Base-by-base conservation (phyloP, 1,140 invertebrate species). In the Cyclina sinensis region DNA sequence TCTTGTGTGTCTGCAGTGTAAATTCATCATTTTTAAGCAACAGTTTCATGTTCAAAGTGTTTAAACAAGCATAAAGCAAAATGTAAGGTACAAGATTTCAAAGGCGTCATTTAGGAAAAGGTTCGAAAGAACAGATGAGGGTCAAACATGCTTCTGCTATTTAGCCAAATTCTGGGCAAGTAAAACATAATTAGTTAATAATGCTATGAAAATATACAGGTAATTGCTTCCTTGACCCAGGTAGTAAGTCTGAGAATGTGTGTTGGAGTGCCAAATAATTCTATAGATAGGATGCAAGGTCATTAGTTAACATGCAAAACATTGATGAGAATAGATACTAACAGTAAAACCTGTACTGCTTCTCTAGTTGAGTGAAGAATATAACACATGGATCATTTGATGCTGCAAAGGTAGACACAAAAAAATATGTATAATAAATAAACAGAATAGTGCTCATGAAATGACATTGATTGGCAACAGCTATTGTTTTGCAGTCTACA, bases 111-210 rank as follows among this genome's bases (percentile, higher is more conserved):
- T n/a, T n/a, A n/a, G n/a, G n/a, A n/a, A n/a, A n/a, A n/a, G n/a
- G n/a, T n/a, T n/a, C n/a, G 32, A 70, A 65, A 70, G 11, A n/a
- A 70, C 18, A 70, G 11, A 70, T 14, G 9, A n/a, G 32, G 65
- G 30, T 27, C 57, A n/a, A 27, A 27, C 57, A 24, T 73, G 43
- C 43, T 37, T 54, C 48, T 48, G n/a, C 74, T 78, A 32, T 78
- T 46, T 32, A 54, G 51, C 27, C 14, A 62, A 80, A 21, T 43
- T 43, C 14, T 80, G 21, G 78, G 78, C 59, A 59, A 80, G 24
- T 32, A 80, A 57, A 80, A 59, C 78, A 80, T 54, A 54, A 80
- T 80, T 80, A 46, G 78, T 35, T 59, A 54, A 59, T 80, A 32
- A 59, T 18, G 1, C 51, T 54, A 57, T 35, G 35, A 80, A 80